phyloP scores from a whole-genome alignment of 2,113 vertebrate genomes.

The Syrrhaptes paradoxus region DNA sequence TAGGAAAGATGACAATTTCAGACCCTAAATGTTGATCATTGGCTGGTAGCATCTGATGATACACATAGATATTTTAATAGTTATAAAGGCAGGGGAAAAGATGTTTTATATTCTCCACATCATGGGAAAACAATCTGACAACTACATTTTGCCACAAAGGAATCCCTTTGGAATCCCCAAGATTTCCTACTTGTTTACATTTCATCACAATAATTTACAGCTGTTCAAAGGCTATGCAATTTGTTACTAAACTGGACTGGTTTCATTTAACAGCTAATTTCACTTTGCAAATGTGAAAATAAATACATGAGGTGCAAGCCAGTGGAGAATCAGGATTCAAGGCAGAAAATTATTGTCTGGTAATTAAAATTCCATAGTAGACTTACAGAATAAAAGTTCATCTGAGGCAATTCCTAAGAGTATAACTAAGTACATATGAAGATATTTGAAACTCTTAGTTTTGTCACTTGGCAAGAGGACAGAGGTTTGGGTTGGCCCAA shows the following conservation, averaged over 20 bases:
- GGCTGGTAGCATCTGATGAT: neutral
- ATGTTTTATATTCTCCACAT: neutral
- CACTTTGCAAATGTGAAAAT: conserved; percentile 16
- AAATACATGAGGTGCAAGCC: neutral
- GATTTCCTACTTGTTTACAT: neutral
- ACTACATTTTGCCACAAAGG: neutral
- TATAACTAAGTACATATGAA: neutral
- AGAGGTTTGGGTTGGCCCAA: neutral
- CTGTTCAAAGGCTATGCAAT: neutral
- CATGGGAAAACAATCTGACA: neutral
- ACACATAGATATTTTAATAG: neutral
- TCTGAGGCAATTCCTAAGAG: neutral
- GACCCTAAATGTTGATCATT: neutral
- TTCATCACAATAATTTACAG: conserved; percentile 2
- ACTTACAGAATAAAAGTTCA: neutral
- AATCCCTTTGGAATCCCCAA: no score
- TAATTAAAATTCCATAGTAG: neutral
- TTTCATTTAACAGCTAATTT: conserved; percentile 43
- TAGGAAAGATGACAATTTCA: neutral
- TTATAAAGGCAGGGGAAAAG: neutral
- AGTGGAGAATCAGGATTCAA: neutral
- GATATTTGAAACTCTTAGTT: neutral
- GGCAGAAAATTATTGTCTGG: neutral
- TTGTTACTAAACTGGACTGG: neutral
- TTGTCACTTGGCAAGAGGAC: neutral